Base-by-base conservation (phyloP, 1,140 invertebrate genomes). In the Elymnias hypermnestra region DNA sequence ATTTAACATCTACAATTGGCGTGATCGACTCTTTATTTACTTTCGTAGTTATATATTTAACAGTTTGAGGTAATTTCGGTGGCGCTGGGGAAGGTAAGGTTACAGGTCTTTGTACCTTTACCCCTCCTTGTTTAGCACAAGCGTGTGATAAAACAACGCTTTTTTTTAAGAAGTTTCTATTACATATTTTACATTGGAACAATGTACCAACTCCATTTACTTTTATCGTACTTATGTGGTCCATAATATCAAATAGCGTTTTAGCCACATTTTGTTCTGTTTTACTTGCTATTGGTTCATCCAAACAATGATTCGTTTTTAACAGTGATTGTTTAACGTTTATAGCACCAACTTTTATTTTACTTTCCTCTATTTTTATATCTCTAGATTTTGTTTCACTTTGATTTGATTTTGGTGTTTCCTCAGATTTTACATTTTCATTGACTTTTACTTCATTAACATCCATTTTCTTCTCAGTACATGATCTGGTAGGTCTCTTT, bases 111-210 rank as follows among this genome's bases (percentile, higher is more conserved):
- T 67, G 57, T 10, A 65, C 33, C 60, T 79, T 85, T 12, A 63
- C 58, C 7, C 53, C 46, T 18, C 72, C 71, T 44, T 65, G 79
- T 70, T 81, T 83, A n/a, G 82, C 75, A 62, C 82, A 85, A 18
- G 55, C 59, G 28, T 85, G 82, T 38, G 60, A 49, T 46, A 76
- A 50, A 3, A 85, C 73, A 6, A 81, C 68, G 33, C 83, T 72
- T 48, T 75, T 81, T 41, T 75, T 82, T 1, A 85, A 43, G 41
- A 85, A 85, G 46, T 85, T 85, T 55, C 79, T 72, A 43, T 83
- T 82, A 39, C 82, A 85, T 23, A 85, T 46, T 42, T 78, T 78
- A 49, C 82, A 85, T 48, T 82, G 77, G 46, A 75, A 83, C 35
- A 85, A 50, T 12, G 70, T 46, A 41, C 82, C 82, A 5, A 83